phyloP scores from a whole-genome alignment of 2,797 vertebrate species.

The Morelia viridis region DNA sequence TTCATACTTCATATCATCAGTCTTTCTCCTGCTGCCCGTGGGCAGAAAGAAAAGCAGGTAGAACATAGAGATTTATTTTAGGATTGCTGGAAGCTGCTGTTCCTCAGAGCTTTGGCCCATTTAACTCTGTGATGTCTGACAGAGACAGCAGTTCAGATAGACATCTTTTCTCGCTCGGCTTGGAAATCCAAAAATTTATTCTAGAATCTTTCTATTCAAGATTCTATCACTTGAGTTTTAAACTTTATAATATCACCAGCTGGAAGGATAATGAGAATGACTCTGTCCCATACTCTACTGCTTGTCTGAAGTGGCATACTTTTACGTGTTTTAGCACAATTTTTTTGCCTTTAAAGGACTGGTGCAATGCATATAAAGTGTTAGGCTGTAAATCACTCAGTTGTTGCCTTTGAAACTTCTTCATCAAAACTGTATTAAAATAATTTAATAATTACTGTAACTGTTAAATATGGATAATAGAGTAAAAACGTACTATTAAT shows the following conservation, averaged over 20 bases:
- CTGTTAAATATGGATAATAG: background rate
- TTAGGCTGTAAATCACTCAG: background rate
- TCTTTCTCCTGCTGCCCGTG: background rate
- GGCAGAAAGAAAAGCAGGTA: background rate
- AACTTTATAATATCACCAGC: background rate
- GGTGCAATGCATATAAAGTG: background rate
- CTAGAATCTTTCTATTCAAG: background rate
- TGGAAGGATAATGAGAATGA: background rate
- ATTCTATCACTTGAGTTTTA: background rate
- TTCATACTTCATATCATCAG: background rate
- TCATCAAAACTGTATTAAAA: background rate
- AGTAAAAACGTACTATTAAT: background rate
- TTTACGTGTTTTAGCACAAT: background rate
- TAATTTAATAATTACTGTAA: background rate
- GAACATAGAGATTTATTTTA: background rate
- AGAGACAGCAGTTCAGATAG: background rate
- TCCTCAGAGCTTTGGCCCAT: background rate
- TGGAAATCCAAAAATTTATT: background rate
- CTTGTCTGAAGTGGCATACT: background rate
- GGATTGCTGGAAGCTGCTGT: background rate
- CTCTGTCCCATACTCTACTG: background rate
- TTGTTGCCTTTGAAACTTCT: background rate
- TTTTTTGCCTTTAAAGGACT: background rate
- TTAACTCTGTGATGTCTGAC: background rate
- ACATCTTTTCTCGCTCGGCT: background rate